Percentiles rank a stretch among this genome's conserved stretches.
These are phyloP conservation scores for Argentina silus DNA, from an alignment of 2,797 vertebrate species.

Conservation along the genomic window DNA sequence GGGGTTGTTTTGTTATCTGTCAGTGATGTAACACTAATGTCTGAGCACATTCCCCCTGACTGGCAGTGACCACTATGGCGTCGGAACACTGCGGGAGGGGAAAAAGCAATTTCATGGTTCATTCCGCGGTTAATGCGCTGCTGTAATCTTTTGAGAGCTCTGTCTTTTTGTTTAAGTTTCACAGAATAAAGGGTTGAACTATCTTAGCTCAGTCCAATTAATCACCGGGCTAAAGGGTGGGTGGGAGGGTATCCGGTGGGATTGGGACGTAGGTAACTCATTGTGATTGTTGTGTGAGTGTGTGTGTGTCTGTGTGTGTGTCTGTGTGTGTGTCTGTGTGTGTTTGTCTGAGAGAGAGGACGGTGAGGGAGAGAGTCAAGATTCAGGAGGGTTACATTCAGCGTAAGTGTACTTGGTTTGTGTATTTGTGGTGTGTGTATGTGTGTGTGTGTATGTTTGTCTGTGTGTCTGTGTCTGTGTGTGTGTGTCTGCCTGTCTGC, in stretches of 20 bases:
- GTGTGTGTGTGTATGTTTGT: background rate
- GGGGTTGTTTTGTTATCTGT: slow-evolving; percentile 58
- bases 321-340: slow-evolving; percentile 13
- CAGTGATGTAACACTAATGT: slow-evolving; percentile 71
- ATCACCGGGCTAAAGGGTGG: slow-evolving; percentile 67
- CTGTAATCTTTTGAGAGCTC: slow-evolving; percentile 79
- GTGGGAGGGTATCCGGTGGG: slow-evolving; percentile 54
- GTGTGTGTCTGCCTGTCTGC: slow-evolving; percentile 23
- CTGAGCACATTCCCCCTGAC: slow-evolving; percentile 52
- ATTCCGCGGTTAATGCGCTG: slow-evolving; percentile 75
- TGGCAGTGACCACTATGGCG: slow-evolving; percentile 62
- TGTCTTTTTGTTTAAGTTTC: slow-evolving; percentile 80
- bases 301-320: slow-evolving; percentile 5
- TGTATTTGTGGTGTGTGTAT: background rate
- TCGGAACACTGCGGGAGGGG: slow-evolving; percentile 77
- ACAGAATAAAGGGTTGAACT: slow-evolving; percentile 79
- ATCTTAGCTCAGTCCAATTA: slow-evolving; percentile 79
- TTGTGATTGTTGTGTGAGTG: slow-evolving; percentile 22
- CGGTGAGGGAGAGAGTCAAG: background rate
- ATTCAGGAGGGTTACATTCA: too few relatives aligned
- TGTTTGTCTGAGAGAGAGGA: too few relatives aligned
- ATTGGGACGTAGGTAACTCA: slow-evolving; percentile 21
- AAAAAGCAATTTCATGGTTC: slow-evolving; percentile 89
- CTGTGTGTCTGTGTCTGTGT: slow-evolving; percentile 10
- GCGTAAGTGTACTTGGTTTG: background rate